Base-by-base conservation (phyloP, 2,888 invertebrate species). In the Nymphalis polychloros region DNA sequence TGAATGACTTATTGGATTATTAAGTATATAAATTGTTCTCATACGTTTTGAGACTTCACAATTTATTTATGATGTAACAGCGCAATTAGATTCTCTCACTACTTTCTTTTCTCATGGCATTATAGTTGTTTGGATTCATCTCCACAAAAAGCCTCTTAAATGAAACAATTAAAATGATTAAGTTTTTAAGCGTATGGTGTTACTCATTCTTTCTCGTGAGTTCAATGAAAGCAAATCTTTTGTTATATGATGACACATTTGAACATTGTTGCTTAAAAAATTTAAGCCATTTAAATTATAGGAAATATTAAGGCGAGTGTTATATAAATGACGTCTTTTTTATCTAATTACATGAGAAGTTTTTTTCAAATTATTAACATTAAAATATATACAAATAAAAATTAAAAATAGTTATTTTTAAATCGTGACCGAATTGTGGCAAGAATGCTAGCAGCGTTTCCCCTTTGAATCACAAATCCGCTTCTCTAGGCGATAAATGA, bases 121-220 rank as follows among this genome's bases (percentile, higher is more conserved):
- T 16, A 13, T 16, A 6, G 52, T 52, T 52, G 52, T 52, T 52
- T 52, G 27, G 52, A 52, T 52, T 52, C 31, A 55, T n/a, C 53
- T 55, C 17, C 31, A 27, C 17, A 55, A 55, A 27, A 55, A 55
- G 27, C 31, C 31, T 55, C 31, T 31, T 55, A 55, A 55, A 55
- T 55, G 53, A 27, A 31, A 55, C 53, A 55, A 55, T 55, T 55
- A 55, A 31, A 31, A 53, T 53, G 53, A 55, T 55, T 55, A 13
- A 55, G 53, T 27, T 55, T 31, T 31, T 31, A 27, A 31, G 17
- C 31, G 53, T n/a, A 55, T 31, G 53, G 8, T 23, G 6, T 55
- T n/a, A n/a, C 53, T 55, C 53, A 31, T 55, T 53, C 53, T 53
- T 52, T 52, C 53, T 31, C 53, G 53, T 7, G 31, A 17, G 27